Evolutionary conservation across 2,113 vertebrate genomes (phyloP), one percentile per base, ranked within the genome.

Genomic region (Triplophysa tibetana): DNA sequence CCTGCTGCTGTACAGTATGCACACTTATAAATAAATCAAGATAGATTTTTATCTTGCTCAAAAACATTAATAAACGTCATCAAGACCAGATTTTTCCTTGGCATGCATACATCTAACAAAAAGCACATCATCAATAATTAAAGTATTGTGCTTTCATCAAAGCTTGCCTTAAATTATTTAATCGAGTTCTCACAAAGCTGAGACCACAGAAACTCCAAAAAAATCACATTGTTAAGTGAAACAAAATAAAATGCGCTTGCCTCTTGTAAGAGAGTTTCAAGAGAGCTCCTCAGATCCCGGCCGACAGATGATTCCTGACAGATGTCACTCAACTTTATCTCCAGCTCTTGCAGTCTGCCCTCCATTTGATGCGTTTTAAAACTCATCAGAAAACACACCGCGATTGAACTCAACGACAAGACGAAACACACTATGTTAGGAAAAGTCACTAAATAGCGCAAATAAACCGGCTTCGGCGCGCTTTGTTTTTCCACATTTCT

Each of bases 341-440:
- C 94, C 88, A 94, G 90, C 73, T 88, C 90, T 38, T 91, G 91
- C 86, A 97, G 86, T 63, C 94, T 88, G 83, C 86, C 92, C 91
- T 95, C 95, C 89, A 97, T 91, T 86, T 93, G 92, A 65, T 88
- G 88, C 54, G 94, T 94, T 90, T 91, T 95, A 83, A 93, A 87
- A 83, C 92, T 93, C 91, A 96, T 92, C 80, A 96, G 88, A 74
- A 97, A 89, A 85, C 96, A 96, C 87, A 93, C 89, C 80, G 88
- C 91, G 75, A 95, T 90, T 66, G 95, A 93, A 85, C 90, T 86
- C 77, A 93, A 75, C 21, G 93, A 94, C 85, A 95, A 86, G 48
- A 95, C 91, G 67, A 96, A 82, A 81, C 95, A 93, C 84, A 95
- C 84, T 1, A 83, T 81, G 41, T 90, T 80, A 24, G 90, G 88